Conservation (phyloP, 2,113 vertebrate genomes). For the Chroicocephalus ridibundus region DNA sequence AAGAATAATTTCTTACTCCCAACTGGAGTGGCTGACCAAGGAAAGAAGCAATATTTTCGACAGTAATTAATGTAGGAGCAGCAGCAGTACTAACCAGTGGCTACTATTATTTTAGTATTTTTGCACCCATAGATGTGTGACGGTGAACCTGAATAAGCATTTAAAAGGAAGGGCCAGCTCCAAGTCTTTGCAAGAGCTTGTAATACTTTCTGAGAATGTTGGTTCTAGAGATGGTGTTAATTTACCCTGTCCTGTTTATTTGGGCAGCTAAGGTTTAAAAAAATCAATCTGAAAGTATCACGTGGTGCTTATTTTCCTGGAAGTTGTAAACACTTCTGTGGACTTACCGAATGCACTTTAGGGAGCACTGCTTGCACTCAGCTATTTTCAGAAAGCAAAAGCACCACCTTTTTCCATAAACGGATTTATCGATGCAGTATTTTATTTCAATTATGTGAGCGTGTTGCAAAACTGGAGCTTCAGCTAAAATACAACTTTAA, state of each 20-base stretch:
- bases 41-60: constrained; percentile 14
- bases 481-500: neutral
- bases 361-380: neutral
- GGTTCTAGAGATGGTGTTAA: neutral
- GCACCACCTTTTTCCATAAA: neutral
- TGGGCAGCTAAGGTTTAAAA: neutral
- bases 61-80: neutral
- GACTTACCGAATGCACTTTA: neutral
- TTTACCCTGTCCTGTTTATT: neutral
- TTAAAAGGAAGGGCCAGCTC: neutral
- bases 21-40: neutral
- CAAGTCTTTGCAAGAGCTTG: neutral
- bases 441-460: neutral
- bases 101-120: neutral
- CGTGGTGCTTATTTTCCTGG: neutral
- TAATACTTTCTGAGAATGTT: neutral
- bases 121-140: neutral
- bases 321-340: neutral
- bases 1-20: neutral
- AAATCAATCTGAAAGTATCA: neutral
- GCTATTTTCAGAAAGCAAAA: neutral
- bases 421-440: neutral
- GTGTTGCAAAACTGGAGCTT: neutral
- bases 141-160: neutral
- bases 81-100: neutral